Conservation (phyloP, 2,797 vertebrate genomes). For the Pseudochirops cupreus region DNA sequence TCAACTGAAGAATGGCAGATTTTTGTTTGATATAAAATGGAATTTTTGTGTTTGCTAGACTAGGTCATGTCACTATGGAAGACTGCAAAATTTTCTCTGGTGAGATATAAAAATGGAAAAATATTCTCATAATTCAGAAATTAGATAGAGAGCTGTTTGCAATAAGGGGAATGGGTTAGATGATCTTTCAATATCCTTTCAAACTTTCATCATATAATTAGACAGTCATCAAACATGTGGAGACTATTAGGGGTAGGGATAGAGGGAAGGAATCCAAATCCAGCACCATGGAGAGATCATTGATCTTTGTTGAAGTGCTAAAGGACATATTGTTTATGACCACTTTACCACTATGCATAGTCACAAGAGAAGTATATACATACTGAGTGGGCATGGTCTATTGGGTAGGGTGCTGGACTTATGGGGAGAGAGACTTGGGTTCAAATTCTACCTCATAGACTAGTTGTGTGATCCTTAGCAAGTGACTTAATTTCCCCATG, state of each 20-base stretch:
- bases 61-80: neutral
- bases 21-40: constrained; percentile 49
- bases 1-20: constrained; percentile 37
- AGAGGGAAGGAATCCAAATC: neutral
- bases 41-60: neutral
- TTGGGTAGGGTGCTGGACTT: neutral
- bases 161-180: neutral
- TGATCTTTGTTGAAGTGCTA: neutral
- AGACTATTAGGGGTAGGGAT: neutral
- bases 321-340: neutral
- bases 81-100: constrained; percentile 3
- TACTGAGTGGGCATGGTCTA: neutral
- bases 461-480: neutral
- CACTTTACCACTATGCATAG: neutral
- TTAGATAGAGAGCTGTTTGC: neutral
- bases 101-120: constrained; percentile 23
- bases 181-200: constrained; percentile 38
- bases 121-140: constrained; percentile 29
- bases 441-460: neutral
- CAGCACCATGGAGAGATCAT: constrained; percentile 76
- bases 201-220: constrained; percentile 4
- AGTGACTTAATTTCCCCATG: neutral
- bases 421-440: neutral
- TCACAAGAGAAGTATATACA: neutral
- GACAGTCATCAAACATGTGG: constrained; percentile 12